Base-by-base conservation (phyloP, 2,797 vertebrate species). In the Selene dorsalis region DNA sequence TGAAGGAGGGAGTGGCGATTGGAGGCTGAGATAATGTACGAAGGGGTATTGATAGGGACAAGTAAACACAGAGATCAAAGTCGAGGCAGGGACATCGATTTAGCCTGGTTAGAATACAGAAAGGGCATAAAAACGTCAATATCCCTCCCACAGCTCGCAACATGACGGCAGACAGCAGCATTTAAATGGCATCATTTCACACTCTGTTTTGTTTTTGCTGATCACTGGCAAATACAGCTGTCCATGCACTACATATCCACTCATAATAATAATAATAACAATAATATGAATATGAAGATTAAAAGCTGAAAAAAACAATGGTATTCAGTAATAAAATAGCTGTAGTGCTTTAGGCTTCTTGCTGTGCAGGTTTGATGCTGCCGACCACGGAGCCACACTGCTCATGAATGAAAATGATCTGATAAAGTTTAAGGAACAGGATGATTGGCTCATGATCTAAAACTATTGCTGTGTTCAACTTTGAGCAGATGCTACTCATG, bases 1-100 rank as follows among this genome's bases (percentile, higher is more conserved):
- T 2, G 85, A 47, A 41, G 16, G 43, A 52, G 58, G 57, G 61
- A 35, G 26, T 20, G 52, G 8, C 8, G 59, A 64, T 35, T 35
- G 64, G 24, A 65, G 66, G 77, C 72, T 20, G 52, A 47, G 70
- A 80, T 84, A 70, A 82, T 45, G 65, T 45, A 73, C 69, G 70
- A 60, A 59, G 75, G 63, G 68, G 69, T 82, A 86, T 89, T 41
- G 84, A 90, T 82, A 56, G 70, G 39, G 53, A 72, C 57, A 20
- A 79, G 79, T 69, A 84, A 87, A 87, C 73, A 82, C 53, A 16
- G 53, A 72, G 52, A 80, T 82, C 62, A 83, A 74, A 80, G 73
- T 75, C 47, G 0, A 69, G 26, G 45, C n/a, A 10, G 39, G 71
- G 30, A 73, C 80, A 87, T 89, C 62, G 68, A 84, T 86, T 69